A percentile compares a stretch with the other conserved stretches of the same genome.
Conservation (phyloP, 2,797 vertebrate species). For the Siniperca obscura region DNA sequence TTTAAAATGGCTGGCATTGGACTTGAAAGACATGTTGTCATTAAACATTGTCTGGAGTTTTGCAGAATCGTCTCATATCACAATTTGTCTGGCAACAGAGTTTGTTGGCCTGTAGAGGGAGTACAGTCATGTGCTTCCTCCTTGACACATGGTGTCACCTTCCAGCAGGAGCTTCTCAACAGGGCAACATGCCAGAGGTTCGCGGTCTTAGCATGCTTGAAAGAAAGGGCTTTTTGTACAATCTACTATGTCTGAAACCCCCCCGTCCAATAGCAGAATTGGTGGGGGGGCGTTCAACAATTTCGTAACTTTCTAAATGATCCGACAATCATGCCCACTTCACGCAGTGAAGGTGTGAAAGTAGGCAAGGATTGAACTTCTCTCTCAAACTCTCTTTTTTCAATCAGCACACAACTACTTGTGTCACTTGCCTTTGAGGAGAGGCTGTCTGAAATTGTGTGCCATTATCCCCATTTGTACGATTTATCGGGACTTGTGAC, state of each 20-base stretch:
- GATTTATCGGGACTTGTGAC: background rate
- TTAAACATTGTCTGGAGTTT: no score
- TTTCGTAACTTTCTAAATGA: no score
- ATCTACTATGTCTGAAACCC: no score
- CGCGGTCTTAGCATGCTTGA: background rate
- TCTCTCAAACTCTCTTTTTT: background rate
- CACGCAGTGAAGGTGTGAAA: background rate
- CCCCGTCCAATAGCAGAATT: no score
- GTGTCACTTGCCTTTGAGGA: background rate
- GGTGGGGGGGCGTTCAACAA: no score
- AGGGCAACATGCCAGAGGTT: background rate
- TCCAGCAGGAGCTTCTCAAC: no score
- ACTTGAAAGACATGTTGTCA: background rate
- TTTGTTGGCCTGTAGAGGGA: background rate
- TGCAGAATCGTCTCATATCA: no score
- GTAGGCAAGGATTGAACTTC: background rate
- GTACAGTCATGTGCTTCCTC: background rate
- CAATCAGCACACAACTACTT: background rate
- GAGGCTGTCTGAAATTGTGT: background rate
- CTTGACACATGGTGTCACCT: no score
- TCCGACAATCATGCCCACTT: no score
- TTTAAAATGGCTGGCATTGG: background rate
- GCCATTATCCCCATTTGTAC: background rate
- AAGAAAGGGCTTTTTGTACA: background rate
- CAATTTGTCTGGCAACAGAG: no score